Percentiles rank a stretch among this genome's conserved stretches.
These are phyloP conservation scores for Procambarus virginalis DNA, from an alignment of 1,140 invertebrate species.

Conservation along the genomic window DNA sequence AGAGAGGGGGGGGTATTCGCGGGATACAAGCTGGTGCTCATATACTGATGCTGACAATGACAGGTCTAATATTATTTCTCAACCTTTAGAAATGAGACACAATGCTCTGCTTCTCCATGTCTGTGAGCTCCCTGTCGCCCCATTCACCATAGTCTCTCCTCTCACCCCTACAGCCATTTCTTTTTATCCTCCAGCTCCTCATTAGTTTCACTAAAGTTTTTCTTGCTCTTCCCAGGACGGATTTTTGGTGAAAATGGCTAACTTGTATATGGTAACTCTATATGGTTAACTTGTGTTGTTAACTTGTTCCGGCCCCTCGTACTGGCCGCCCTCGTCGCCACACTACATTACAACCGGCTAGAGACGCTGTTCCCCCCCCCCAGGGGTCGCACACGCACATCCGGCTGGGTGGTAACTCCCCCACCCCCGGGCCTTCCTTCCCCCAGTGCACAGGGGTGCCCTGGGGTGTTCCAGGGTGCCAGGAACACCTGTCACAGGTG, in stretches of 20 bases:
- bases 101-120: neutral
- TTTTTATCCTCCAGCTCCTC: neutral
- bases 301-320: too few species aligned
- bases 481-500: neutral
- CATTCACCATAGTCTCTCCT: too few species aligned
- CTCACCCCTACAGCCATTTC: neutral
- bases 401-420: neutral
- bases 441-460: neutral
- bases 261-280: too few species aligned
- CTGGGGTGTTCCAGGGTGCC: neutral
- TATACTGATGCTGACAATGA: neutral
- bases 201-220: too few species aligned
- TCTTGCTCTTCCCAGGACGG: too few species aligned
- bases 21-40: neutral
- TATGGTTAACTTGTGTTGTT: too few species aligned
- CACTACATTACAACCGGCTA: conserved; percentile 18
- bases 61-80: neutral
- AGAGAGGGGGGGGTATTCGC: too few species aligned
- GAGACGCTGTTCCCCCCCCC: conserved; percentile 4
- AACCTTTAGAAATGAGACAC: conserved; percentile 4
- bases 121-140: neutral
- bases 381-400: neutral
- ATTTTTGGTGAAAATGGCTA: too few species aligned
- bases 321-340: conserved; percentile 13
- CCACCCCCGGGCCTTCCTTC: neutral